Percentiles rank a stretch among this genome's conserved stretches.
These are phyloP conservation scores for Aspiorhynchus laticeps DNA, from an alignment of 2,113 vertebrate genomes.

Conservation along the genomic window DNA sequence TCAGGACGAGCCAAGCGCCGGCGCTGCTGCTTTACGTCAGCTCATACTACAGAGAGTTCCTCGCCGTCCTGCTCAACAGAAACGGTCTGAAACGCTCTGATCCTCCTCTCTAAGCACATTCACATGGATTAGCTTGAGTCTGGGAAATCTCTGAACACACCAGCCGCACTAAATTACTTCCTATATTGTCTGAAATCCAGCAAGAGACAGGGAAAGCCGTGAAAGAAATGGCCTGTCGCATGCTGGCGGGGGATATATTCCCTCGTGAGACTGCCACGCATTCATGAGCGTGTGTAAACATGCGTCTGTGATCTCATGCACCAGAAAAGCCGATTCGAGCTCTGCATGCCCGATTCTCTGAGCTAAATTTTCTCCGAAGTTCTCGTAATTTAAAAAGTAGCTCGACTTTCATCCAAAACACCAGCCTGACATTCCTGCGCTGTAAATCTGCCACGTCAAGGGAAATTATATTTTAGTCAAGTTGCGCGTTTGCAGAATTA, in stretches of 20 bases:
- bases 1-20: constrained; percentile 83
- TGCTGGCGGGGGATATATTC: not conserved
- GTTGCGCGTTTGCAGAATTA: not conserved
- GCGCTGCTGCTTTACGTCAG: constrained; percentile 83
- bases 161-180: constrained; percentile 46
- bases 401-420: not conserved
- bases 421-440: not conserved
- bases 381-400: not conserved
- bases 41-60: constrained; percentile 85
- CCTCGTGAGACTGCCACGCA: not conserved
- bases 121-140: constrained; percentile 59
- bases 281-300: constrained; percentile 12
- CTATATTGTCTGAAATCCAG: constrained; percentile 28
- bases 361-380: not conserved
- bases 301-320: not conserved
- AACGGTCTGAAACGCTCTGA: constrained; percentile 79
- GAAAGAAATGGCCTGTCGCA: not conserved
- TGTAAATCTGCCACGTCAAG: not conserved
- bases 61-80: constrained; percentile 84
- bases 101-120: constrained; percentile 46
- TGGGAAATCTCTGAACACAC: constrained; percentile 55
- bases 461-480: not conserved
- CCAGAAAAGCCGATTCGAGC: not conserved
- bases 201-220: not conserved
- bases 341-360: not conserved